A percentile compares a stretch with the other conserved stretches of the same genome.
Conservation (phyloP, 1,140 invertebrate species). For the Portunus trituberculatus region DNA sequence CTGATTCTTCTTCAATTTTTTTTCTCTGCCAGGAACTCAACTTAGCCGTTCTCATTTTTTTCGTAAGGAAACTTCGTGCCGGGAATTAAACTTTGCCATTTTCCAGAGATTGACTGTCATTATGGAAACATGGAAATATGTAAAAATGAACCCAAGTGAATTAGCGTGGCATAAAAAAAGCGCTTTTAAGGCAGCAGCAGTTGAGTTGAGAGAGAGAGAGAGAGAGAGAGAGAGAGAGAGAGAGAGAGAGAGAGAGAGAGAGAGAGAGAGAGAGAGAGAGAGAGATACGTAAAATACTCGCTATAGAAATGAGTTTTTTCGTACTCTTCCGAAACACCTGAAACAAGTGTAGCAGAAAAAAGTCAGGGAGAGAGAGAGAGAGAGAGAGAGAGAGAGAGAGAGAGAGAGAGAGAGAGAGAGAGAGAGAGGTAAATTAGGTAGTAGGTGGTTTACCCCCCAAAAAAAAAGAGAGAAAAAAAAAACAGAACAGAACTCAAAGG, state of each 20-base stretch:
- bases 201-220: not conserved
- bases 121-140: not conserved
- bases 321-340: too few species aligned
- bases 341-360: too few species aligned
- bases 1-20: not conserved
- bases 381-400: not conserved
- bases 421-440: too few species aligned
- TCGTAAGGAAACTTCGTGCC: not conserved
- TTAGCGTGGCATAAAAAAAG: not conserved
- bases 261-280: too few species aligned
- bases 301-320: not conserved
- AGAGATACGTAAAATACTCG: not conserved
- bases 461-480: not conserved
- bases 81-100: constrained; percentile 4
- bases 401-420: not conserved
- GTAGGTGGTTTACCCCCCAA: not conserved
- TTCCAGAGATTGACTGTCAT: constrained; percentile 2
- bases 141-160: not conserved
- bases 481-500: not conserved
- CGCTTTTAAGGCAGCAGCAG: not conserved
- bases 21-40: not conserved
- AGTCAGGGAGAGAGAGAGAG: not conserved
- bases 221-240: too few species aligned
- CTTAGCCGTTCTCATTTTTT: not conserved
- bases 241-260: too few species aligned